Conservation (phyloP, 2,888 invertebrate species). For the Venustoraphidia nigricollis region DNA sequence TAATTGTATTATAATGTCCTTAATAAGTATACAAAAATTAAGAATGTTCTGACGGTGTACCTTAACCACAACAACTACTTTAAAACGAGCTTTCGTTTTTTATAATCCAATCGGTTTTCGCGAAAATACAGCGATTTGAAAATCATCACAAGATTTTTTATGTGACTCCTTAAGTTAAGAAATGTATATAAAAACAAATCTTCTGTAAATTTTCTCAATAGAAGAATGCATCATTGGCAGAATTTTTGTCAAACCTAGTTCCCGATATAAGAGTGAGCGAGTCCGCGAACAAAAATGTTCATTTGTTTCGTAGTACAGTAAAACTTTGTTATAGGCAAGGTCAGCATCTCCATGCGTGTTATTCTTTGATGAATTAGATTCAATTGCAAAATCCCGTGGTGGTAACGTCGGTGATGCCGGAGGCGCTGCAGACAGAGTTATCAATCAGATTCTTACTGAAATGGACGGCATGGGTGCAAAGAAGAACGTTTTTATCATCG, state of each 20-base stretch:
- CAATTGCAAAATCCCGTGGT: conserved; percentile 97
- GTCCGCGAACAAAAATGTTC: not conserved
- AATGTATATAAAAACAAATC: not conserved
- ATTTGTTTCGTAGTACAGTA: not conserved
- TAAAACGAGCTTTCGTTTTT: too few species aligned
- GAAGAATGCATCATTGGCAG: too few species aligned
- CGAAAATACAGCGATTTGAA: too few species aligned
- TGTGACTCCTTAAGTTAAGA: too few species aligned
- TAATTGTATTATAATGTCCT: too few species aligned
- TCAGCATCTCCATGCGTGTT: conserved; percentile 98
- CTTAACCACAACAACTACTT: too few species aligned
- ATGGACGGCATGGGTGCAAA: conserved; percentile 99
- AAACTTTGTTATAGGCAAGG: conserved; percentile 51
- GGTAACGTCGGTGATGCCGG: conserved; percentile 96
- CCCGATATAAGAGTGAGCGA: too few species aligned
- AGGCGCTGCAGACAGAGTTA: conserved; percentile 96
- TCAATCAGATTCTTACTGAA: conserved; percentile 98
- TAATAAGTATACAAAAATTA: too few species aligned
- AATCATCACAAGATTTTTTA: too few species aligned
- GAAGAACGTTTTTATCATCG: conserved; percentile 99
- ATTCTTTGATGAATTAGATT: conserved; percentile 99
- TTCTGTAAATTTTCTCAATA: not conserved
- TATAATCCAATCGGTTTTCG: too few species aligned
- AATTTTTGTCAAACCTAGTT: not conserved
- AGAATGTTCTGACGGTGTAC: too few species aligned